A percentile compares a stretch with the other conserved stretches of the same genome.
These are phyloP conservation scores for Meriones unguiculatus DNA, from an alignment of 2,113 vertebrate species.

Conservation along the genomic window DNA sequence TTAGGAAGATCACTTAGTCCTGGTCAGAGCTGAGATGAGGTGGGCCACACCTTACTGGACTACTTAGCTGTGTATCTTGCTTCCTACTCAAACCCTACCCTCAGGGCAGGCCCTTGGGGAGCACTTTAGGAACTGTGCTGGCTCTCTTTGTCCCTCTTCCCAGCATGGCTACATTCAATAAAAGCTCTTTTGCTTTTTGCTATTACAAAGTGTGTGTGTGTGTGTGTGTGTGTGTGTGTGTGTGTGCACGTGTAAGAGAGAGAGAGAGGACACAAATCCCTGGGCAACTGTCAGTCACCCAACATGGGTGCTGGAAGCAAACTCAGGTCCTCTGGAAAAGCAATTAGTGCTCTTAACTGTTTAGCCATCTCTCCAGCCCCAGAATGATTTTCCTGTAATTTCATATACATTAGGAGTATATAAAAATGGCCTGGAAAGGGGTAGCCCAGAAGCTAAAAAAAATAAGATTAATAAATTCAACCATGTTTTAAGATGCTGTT, in stretches of 20 bases:
- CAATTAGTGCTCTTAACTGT: background rate
- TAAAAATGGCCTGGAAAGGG: background rate
- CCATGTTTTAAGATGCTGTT: conserved; percentile 37
- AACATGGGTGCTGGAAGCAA: background rate
- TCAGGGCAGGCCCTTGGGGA: background rate
- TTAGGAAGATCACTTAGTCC: background rate
- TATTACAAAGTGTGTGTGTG: background rate
- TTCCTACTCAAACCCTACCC: background rate
- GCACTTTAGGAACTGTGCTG: background rate
- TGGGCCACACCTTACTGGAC: background rate
- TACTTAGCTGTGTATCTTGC: background rate
- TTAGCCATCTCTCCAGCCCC: background rate
- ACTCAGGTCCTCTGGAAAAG: background rate
- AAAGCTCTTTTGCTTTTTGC: background rate
- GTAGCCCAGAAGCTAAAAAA: background rate
- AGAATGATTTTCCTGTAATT: background rate
- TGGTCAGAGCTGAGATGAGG: background rate
- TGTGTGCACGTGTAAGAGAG: no score
- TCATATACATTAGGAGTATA: background rate
- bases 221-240: background rate
- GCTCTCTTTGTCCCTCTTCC: background rate
- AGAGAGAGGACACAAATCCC: no score
- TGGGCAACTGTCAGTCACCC: background rate
- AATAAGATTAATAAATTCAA: background rate
- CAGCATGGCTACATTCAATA: background rate